Percentiles rank a stretch among this genome's conserved stretches.
Evolutionary conservation across 2,797 vertebrate genomes (phyloP).

Genomic region (Tokudaia muenninki): DNA sequence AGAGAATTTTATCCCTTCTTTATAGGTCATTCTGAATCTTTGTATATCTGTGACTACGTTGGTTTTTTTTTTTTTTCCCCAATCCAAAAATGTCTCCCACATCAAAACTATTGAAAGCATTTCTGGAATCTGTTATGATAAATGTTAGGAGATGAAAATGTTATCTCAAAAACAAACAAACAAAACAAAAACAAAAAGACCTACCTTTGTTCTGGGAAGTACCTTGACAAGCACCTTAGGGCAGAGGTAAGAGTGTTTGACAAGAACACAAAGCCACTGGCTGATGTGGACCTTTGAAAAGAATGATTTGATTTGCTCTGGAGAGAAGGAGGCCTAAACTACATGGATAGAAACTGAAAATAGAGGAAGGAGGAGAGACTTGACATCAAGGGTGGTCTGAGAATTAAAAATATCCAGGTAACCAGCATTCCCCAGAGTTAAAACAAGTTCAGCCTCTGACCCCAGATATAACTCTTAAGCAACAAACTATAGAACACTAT

Average conservation of each 20-base stretch:
- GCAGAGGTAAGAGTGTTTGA: not conserved
- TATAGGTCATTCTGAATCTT: not conserved
- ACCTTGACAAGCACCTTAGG: not conserved
- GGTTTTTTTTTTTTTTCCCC: not conserved
- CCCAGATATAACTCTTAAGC: not conserved
- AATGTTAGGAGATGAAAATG: slow-evolving; percentile 45
- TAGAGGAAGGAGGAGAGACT: not conserved
- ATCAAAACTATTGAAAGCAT: not conserved
- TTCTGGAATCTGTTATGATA: slow-evolving; percentile 15
- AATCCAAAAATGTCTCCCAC: not conserved
- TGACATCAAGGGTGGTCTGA: not conserved
- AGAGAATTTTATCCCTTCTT: not conserved
- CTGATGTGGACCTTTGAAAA: not conserved
- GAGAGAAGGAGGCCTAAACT: not conserved
- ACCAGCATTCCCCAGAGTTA: not conserved
- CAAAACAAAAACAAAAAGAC: not conserved
- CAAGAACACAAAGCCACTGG: not conserved
- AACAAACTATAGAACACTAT: not conserved
- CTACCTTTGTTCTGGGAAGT: not conserved
- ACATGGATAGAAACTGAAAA: not conserved
- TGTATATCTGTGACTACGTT: not conserved
- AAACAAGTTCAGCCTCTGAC: not conserved
- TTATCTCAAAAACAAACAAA: not conserved
- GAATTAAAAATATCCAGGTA: not conserved
- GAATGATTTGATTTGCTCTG: not conserved